phyloP scores from a whole-genome alignment of 2,113 vertebrate species.

The Suncus etruscus region DNA sequence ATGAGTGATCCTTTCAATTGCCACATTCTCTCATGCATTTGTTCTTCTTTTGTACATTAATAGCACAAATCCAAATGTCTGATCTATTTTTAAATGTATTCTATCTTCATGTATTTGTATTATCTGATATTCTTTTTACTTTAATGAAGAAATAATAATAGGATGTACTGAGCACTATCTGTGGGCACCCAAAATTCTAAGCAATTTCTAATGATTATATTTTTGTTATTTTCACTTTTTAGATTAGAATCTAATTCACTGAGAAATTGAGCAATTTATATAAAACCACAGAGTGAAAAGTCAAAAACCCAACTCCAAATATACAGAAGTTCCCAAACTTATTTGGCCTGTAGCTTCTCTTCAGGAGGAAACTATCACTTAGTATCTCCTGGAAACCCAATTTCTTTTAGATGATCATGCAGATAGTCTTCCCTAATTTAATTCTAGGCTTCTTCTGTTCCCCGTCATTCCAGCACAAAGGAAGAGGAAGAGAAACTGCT shows the following conservation, averaged over 20 bases:
- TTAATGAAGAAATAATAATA: conserved; percentile 8
- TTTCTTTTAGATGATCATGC: too few relatives aligned
- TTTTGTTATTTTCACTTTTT: neutral
- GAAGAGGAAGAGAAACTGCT: too few relatives aligned
- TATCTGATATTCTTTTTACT: neutral
- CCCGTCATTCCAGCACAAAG: too few relatives aligned
- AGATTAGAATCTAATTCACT: conserved; percentile 4
- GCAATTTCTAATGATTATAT: neutral
- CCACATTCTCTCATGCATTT: neutral
- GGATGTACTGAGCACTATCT: neutral
- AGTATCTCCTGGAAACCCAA: too few relatives aligned
- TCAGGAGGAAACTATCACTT: too few relatives aligned
- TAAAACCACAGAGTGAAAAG: neutral
- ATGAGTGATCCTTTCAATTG: neutral
- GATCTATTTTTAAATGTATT: neutral
- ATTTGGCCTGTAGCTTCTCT: too few relatives aligned
- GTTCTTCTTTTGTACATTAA: neutral
- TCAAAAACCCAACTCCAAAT: neutral
- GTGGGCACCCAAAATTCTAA: neutral
- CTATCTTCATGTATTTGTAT: conserved; percentile 22
- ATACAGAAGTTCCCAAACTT: too few relatives aligned
- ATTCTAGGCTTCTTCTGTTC: too few relatives aligned
- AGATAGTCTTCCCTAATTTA: too few relatives aligned
- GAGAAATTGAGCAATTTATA: neutral
- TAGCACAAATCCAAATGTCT: neutral